Evolutionary conservation across 2,113 vertebrate species (phyloP), one percentile per base, ranked within the genome.

Genomic region (Anthoscopus minutus): DNA sequence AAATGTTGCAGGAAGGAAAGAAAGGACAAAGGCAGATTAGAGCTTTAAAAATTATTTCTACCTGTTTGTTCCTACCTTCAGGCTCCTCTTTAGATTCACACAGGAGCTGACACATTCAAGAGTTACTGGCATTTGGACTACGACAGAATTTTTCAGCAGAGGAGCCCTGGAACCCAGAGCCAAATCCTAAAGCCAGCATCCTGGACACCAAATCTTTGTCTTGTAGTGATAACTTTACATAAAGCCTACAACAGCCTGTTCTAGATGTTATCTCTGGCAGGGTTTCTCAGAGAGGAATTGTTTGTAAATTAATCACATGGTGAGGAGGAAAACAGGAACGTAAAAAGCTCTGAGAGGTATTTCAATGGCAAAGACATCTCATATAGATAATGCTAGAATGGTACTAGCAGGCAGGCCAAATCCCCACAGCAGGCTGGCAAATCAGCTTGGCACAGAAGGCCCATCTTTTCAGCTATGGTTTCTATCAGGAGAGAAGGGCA

Each of bases 21-120:
- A 89, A 42, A 87, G 40, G 37, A 62, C 28, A 81, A 64, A 73
- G 57, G 72, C 12, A 61, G 10, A 44, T 97, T 76, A 96, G 91
- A 84, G 35, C 22, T 89, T 70, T 44, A 81, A 22, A 81, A 66
- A 30, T 33, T 35, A 44, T 37, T 91, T 60, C n/a, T 31, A 21
- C 19, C 31, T 54, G 6, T 54, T 87, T 64, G 19, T 11, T 73
- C n/a, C 45, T 42, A 47, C 53, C 30, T 60, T 77, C 30, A 50
- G 16, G 9, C 6, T 77, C 27, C 42, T 69, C 24, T 89, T 91
- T 10, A 65, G 25, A 53, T 8, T 81, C n/a, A 65, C 31, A 48
- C 21, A n/a, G 0, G 2, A 72, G 25, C 18, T 24, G 35, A 61
- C 6, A 35, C 19, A 42, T 48, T 76, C 50, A 45, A 60, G 13